phyloP scores from a whole-genome alignment of 2,888 invertebrate genomes.

The Pterobdella sp. region DNA sequence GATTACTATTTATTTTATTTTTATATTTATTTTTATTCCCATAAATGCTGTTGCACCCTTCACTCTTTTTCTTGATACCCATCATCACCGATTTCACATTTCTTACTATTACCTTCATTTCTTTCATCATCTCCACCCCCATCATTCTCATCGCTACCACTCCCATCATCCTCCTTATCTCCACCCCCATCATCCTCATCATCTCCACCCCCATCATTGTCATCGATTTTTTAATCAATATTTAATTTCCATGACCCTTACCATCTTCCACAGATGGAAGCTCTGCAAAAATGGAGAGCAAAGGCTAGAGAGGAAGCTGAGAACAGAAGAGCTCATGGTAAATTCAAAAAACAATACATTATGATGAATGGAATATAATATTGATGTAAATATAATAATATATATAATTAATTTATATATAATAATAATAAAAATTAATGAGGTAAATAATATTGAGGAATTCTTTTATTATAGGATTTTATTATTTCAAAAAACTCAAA shows the following conservation, averaged over 20 bases:
- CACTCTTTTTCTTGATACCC: constrained; percentile 1
- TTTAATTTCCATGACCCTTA: background rate
- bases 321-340: no score
- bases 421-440: no score
- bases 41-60: background rate
- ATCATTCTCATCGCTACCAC: constrained; percentile 11
- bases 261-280: background rate
- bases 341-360: no score
- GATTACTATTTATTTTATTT: background rate
- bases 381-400: no score
- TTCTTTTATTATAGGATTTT: no score
- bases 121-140: constrained; percentile 19
- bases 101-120: background rate
- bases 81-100: background rate
- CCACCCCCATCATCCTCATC: constrained; percentile 22
- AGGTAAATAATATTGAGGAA: no score
- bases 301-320: no score
- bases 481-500: no score
- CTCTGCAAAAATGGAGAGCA: background rate
- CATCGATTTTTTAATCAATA: background rate
- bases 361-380: no score
- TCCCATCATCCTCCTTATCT: constrained; percentile 2
- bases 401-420: no score
- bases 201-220: background rate
- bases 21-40: background rate